A percentile compares a stretch with the other conserved stretches of the same genome.
phyloP scores from a whole-genome alignment of 2,113 vertebrate genomes.

The Isurus oxyrinchus region DNA sequence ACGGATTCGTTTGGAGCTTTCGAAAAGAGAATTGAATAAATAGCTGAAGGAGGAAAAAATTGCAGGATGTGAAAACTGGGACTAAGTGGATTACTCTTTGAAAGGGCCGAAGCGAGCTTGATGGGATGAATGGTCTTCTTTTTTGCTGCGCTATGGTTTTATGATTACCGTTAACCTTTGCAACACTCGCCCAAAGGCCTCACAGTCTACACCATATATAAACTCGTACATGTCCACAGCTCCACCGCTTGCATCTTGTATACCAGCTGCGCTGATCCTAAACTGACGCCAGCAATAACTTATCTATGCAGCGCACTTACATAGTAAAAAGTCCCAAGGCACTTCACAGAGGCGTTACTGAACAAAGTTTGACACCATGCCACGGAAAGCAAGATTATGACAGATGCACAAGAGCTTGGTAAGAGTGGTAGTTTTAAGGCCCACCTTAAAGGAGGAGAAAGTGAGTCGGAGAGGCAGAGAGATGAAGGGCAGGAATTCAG shows the following conservation, averaged over 20 bases:
- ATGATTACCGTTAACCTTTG: background rate
- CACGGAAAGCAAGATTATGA: background rate
- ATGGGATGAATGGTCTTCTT: background rate
- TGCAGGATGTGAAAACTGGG: background rate
- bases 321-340: background rate
- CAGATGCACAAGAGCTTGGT: background rate
- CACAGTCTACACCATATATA: background rate
- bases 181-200: background rate
- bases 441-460: too few relatives aligned
- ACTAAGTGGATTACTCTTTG: background rate
- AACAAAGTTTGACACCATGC: background rate
- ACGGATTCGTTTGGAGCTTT: background rate
- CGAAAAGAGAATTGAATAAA: background rate
- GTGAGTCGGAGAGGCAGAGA: background rate
- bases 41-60: too few relatives aligned
- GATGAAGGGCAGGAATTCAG: background rate
- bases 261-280: background rate
- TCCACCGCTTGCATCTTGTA: background rate
- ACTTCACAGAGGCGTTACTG: background rate
- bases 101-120: background rate
- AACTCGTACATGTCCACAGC: background rate
- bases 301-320: background rate
- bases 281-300: background rate
- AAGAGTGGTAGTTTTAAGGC: background rate
- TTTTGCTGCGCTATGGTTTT: background rate